Percentiles rank a stretch among this genome's conserved stretches.
Evolutionary conservation across 2,797 vertebrate genomes (phyloP).

Genomic region (Cirrhinus mrigala): DNA sequence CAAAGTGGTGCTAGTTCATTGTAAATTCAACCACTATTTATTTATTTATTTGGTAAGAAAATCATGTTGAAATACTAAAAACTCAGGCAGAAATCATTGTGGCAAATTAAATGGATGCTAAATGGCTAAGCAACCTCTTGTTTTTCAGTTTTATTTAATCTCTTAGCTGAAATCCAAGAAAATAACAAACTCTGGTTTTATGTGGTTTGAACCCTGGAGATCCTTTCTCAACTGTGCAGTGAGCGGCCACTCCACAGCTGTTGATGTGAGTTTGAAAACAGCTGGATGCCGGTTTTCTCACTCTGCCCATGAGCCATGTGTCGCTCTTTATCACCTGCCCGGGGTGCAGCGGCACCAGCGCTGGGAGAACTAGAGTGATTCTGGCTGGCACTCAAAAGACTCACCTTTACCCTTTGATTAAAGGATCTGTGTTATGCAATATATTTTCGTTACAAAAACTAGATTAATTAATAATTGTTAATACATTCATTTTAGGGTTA

Average conservation of each 20-base stretch:
- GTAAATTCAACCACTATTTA: background rate
- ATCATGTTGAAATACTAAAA: background rate
- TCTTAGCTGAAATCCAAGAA: background rate
- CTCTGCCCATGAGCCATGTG: background rate
- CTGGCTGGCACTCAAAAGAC: background rate
- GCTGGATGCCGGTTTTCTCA: background rate
- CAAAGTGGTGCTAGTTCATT: background rate
- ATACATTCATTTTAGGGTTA: background rate
- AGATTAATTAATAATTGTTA: background rate
- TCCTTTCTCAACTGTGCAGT: background rate
- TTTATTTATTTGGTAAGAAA: background rate
- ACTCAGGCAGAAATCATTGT: background rate
- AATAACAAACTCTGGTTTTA: background rate
- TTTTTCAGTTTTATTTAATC: background rate
- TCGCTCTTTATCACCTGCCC: background rate
- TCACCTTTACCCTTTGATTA: background rate
- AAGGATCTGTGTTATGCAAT: too few relatives aligned
- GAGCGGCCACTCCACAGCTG: background rate
- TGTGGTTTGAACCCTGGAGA: background rate
- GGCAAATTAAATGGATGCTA: background rate
- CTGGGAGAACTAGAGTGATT: background rate
- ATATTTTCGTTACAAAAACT: background rate
- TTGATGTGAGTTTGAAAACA: slow-evolving; percentile 2
- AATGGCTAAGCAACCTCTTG: background rate
- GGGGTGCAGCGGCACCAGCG: background rate